Percentiles rank a stretch among this genome's conserved stretches.
These are phyloP conservation scores for Typhlichthys subterraneus DNA, from an alignment of 2,797 vertebrate genomes.

Conservation along the genomic window DNA sequence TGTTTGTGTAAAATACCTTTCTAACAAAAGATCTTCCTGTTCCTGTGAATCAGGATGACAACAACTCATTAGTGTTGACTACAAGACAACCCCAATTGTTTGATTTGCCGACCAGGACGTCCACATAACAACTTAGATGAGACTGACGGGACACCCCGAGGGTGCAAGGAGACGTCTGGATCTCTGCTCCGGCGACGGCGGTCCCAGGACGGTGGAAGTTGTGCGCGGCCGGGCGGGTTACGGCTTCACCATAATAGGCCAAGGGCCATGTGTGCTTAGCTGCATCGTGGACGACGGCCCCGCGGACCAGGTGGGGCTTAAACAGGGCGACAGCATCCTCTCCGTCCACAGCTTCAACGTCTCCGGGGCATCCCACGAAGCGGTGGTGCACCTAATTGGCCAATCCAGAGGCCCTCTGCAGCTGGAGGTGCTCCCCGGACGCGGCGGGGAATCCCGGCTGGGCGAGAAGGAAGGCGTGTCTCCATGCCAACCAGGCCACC, in stretches of 20 bases:
- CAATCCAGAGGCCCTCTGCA: slow-evolving; percentile 85
- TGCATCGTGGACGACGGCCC: slow-evolving; percentile 91
- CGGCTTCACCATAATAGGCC: slow-evolving; percentile 91
- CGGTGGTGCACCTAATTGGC: slow-evolving; percentile 91
- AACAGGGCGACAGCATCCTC: slow-evolving; percentile 88
- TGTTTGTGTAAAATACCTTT: no score
- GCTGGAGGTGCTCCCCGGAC: slow-evolving; percentile 80
- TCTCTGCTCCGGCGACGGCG: slow-evolving; percentile 58
- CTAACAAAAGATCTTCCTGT: slow-evolving; percentile 4
- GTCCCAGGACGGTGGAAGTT: slow-evolving; percentile 85
- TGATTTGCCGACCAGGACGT: slow-evolving; percentile 26
- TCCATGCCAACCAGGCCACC: slow-evolving; percentile 46
- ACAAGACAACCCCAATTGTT: slow-evolving; percentile 38
- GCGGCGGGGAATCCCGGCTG: slow-evolving; percentile 82
- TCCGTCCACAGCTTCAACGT: slow-evolving; percentile 88
- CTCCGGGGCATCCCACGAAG: slow-evolving; percentile 85
- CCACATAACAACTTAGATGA: slow-evolving; percentile 43
- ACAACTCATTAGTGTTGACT: slow-evolving; percentile 63
- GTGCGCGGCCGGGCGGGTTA: slow-evolving; percentile 89
- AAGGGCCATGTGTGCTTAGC: slow-evolving; percentile 89
- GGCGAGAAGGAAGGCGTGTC: slow-evolving; percentile 81
- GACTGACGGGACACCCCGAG: slow-evolving; percentile 83
- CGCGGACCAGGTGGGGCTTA: slow-evolving; percentile 87
- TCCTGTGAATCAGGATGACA: slow-evolving; percentile 54
- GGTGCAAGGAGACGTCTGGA: slow-evolving; percentile 78